phyloP scores from a whole-genome alignment of 2,797 vertebrate genomes.

The Knipowitschia caucasica region DNA sequence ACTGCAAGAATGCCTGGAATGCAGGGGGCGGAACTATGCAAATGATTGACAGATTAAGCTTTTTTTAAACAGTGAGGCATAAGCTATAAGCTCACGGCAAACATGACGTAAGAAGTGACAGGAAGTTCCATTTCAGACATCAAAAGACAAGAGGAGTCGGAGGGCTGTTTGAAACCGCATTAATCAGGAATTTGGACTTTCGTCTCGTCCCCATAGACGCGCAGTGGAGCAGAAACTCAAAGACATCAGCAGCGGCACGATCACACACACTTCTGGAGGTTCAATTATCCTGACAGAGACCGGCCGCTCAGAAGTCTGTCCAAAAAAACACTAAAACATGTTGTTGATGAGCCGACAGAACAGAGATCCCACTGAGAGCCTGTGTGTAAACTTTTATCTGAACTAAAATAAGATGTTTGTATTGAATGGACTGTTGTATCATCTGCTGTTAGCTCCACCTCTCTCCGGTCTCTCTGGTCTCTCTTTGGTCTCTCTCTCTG shows the following conservation, averaged over 20 bases:
- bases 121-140: constrained; percentile 1
- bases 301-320: constrained; percentile 27
- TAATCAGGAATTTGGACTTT: constrained; percentile 37
- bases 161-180: constrained; percentile 22
- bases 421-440: no score
- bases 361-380: neutral
- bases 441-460: no score
- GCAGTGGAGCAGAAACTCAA: constrained; percentile 35
- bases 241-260: constrained; percentile 16
- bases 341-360: neutral
- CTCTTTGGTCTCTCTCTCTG: no score
- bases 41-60: neutral
- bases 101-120: constrained; percentile 1
- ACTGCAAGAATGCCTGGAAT: constrained; percentile 55
- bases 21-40: constrained; percentile 30
- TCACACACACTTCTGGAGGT: constrained; percentile 24
- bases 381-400: neutral
- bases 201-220: constrained; percentile 16
- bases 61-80: neutral
- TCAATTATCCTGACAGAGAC: constrained; percentile 9
- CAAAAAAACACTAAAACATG: neutral
- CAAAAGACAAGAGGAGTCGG: constrained; percentile 4
- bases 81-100: neutral
- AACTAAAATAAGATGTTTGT: no score
- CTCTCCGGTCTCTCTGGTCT: no score